These are phyloP conservation scores for Watersipora subatra DNA, from an alignment of 1,140 invertebrate species.

Conservation along the genomic window DNA sequence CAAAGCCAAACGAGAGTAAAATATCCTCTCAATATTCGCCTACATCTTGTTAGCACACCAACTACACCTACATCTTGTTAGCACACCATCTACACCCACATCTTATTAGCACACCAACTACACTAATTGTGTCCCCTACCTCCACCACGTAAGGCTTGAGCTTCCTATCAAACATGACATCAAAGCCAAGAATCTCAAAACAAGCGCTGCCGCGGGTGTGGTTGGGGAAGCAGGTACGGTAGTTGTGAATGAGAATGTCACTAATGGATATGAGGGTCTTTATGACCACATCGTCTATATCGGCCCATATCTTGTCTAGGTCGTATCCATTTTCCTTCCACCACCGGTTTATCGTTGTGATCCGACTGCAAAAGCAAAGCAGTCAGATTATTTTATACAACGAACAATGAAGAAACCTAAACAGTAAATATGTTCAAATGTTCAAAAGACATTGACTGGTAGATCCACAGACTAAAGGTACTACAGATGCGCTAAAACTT, in stretches of 20 bases:
- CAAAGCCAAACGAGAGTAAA: too few species aligned
- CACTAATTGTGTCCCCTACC: too few species aligned
- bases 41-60: too few species aligned
- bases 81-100: too few species aligned
- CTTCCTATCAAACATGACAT: conserved; percentile 69
- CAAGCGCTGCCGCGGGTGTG: conserved; percentile 70
- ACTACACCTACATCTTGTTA: too few species aligned
- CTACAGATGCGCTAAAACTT: too few species aligned
- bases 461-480: too few species aligned
- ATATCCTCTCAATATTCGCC: too few species aligned
- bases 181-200: conserved; percentile 77
- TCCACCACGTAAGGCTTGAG: conserved; percentile 72
- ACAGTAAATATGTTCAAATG: too few species aligned
- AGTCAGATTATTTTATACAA: not conserved
- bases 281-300: conserved; percentile 74
- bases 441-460: too few species aligned
- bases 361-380: conserved; percentile 46
- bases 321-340: conserved; percentile 55
- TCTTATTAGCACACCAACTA: too few species aligned
- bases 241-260: conserved; percentile 71
- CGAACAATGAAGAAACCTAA: conserved; percentile 2
- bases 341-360: conserved; percentile 65
- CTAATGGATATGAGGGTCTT: conserved; percentile 75
- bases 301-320: conserved; percentile 56
- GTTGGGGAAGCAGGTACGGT: conserved; percentile 69